A percentile compares a stretch with the other conserved stretches of the same genome.
Conservation (phyloP, 2,888 invertebrate genomes). For the Dusona sp. region DNA sequence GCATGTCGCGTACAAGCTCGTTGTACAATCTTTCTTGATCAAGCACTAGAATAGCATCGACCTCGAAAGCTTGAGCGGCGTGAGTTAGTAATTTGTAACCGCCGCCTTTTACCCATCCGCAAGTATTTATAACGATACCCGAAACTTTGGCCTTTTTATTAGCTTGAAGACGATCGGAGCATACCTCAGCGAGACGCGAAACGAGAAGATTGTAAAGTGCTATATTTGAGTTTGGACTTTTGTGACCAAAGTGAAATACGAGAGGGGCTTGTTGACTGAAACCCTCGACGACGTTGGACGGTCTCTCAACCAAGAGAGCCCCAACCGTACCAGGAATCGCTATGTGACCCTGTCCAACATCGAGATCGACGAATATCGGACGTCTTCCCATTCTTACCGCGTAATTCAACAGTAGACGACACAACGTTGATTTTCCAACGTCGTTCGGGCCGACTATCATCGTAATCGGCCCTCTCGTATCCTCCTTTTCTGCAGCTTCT, state of each 20-base stretch:
- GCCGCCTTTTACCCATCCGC: slow-evolving; percentile 97
- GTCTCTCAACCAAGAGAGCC: slow-evolving; percentile 95
- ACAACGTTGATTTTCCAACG: slow-evolving; percentile 98
- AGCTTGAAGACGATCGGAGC: slow-evolving; percentile 92
- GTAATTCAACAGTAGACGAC: slow-evolving; percentile 96
- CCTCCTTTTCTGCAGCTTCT: slow-evolving; percentile 91
- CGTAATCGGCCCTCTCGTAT: slow-evolving; percentile 92
- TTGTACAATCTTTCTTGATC: slow-evolving; percentile 98
- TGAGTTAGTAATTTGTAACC: slow-evolving; percentile 95
- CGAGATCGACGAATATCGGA: slow-evolving; percentile 97
- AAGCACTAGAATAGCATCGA: slow-evolving; percentile 96
- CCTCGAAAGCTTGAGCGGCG: slow-evolving; percentile 97
- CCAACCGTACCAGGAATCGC: slow-evolving; percentile 97
- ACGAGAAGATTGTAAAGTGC: slow-evolving; percentile 94
- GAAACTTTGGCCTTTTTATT: slow-evolving; percentile 95
- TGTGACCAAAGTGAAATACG: slow-evolving; percentile 97
- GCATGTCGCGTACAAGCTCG: slow-evolving; percentile 97
- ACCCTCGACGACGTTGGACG: slow-evolving; percentile 97
- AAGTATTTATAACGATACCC: slow-evolving; percentile 98
- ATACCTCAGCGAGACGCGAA: slow-evolving; percentile 93
- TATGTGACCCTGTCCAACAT: slow-evolving; percentile 97
- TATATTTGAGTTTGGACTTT: slow-evolving; percentile 90
- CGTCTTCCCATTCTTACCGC: slow-evolving; percentile 95
- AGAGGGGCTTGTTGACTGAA: slow-evolving; percentile 97
- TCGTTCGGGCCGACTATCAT: slow-evolving; percentile 98